These are phyloP conservation scores for Otolemur crassicaudatus DNA, from an alignment of 2,797 vertebrate species.

Conservation along the genomic window DNA sequence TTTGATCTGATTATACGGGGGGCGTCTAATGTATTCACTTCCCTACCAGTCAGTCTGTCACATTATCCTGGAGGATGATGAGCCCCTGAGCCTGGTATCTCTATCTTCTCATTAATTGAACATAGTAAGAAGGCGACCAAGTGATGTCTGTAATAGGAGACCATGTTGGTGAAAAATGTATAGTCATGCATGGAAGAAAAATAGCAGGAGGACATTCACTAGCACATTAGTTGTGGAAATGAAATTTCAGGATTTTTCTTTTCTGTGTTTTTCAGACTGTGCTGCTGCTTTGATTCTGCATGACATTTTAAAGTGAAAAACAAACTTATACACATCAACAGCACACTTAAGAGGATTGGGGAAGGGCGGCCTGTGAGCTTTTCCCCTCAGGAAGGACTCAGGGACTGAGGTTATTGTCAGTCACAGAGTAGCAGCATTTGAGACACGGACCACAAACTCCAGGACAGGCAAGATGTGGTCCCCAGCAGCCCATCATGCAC, in stretches of 20 bases:
- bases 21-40: slow-evolving; percentile 56
- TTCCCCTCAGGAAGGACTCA: not conserved
- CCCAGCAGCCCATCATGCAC: no score
- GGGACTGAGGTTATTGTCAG: not conserved
- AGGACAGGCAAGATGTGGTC: not conserved
- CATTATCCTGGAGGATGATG: slow-evolving; percentile 49
- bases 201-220: not conserved
- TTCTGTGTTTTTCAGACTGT: not conserved
- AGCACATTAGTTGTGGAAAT: not conserved
- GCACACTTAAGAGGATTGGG: not conserved
- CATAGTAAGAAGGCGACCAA: slow-evolving; percentile 17
- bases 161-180: slow-evolving; percentile 46
- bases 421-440: not conserved
- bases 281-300: not conserved
- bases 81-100: slow-evolving; percentile 14
- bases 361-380: not conserved
- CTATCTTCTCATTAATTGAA: slow-evolving; percentile 59
- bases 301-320: not conserved
- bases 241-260: slow-evolving; percentile 19
- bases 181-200: not conserved
- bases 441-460: accelerated
- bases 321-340: not conserved
- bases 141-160: not conserved
- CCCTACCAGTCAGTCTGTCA: slow-evolving; percentile 33
- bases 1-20: slow-evolving; percentile 16